Percentiles rank a stretch among this genome's conserved stretches.
Evolutionary conservation across 2,888 invertebrate genomes (phyloP).

Genomic region (Chironomus tentans): DNA sequence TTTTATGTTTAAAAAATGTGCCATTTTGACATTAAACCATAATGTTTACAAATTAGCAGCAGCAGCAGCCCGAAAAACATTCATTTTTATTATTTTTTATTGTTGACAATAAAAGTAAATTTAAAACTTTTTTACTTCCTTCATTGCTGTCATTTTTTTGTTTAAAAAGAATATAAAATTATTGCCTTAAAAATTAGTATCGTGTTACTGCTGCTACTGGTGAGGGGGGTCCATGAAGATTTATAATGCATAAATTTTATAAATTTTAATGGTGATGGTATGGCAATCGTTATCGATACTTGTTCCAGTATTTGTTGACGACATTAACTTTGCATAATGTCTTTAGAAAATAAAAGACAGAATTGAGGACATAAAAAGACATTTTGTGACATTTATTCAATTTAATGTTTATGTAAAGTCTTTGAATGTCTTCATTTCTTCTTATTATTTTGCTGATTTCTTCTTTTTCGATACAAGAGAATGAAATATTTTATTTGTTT

Average conservation of each 20-base stretch:
- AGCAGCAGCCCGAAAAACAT: neutral
- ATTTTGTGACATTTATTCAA: neutral
- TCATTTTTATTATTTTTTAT: neutral
- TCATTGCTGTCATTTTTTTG: neutral
- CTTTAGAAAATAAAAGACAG: neutral
- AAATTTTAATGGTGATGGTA: neutral
- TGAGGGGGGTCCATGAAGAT: neutral
- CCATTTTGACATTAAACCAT: neutral
- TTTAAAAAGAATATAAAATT: neutral
- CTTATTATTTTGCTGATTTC: too few species aligned
- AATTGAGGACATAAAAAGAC: neutral
- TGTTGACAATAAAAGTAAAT: neutral
- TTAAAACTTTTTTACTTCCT: neutral
- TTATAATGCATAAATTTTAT: neutral
- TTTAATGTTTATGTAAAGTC: neutral
- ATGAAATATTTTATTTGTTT: too few species aligned
- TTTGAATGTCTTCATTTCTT: neutral
- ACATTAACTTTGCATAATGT: constrained; percentile 21
- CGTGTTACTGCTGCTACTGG: neutral
- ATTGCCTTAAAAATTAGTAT: constrained; percentile 5
- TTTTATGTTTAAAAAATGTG: neutral
- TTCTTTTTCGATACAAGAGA: too few species aligned
- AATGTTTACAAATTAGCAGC: neutral
- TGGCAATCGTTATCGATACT: neutral
- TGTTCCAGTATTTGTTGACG: neutral